Evolutionary conservation across 2,888 invertebrate genomes (phyloP).

Genomic region (Lycia hirtaria): DNA sequence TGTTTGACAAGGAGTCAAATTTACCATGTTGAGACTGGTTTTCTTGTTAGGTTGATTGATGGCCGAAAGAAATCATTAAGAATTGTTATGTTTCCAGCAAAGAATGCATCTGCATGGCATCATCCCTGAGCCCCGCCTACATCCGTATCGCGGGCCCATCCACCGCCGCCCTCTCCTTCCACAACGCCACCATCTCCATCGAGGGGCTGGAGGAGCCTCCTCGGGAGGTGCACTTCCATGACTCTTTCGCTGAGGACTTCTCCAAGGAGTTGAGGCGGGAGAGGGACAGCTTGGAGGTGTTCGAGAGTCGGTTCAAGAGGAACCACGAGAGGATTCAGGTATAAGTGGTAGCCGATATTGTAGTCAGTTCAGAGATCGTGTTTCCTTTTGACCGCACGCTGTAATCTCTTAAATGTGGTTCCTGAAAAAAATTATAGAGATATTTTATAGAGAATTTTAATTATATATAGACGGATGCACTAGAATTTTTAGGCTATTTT

Average conservation of each 20-base stretch:
- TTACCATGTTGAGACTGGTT: too few relatives aligned
- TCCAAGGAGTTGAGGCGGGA: conserved; percentile 28
- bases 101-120: conserved; percentile 87
- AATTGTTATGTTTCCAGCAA: conserved; percentile 76
- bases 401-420: too few relatives aligned
- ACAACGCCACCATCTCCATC: conserved; percentile 67
- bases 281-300: conserved; percentile 9
- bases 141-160: conserved; percentile 90
- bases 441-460: too few relatives aligned
- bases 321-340: conserved; percentile 33
- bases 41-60: too few relatives aligned
- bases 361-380: too few relatives aligned
- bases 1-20: too few relatives aligned
- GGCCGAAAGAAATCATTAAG: too few relatives aligned
- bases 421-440: too few relatives aligned
- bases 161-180: conserved; percentile 78
- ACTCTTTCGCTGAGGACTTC: conserved; percentile 36
- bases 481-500: too few relatives aligned
- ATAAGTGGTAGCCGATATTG: neutral
- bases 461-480: too few relatives aligned
- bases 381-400: too few relatives aligned
- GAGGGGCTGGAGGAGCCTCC: conserved; percentile 44
- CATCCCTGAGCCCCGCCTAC: conserved; percentile 89
- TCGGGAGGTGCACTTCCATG: conserved; percentile 30
- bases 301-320: conserved; percentile 34